Conservation (phyloP, 2,113 vertebrate genomes). For the Dasyornis broadbenti region DNA sequence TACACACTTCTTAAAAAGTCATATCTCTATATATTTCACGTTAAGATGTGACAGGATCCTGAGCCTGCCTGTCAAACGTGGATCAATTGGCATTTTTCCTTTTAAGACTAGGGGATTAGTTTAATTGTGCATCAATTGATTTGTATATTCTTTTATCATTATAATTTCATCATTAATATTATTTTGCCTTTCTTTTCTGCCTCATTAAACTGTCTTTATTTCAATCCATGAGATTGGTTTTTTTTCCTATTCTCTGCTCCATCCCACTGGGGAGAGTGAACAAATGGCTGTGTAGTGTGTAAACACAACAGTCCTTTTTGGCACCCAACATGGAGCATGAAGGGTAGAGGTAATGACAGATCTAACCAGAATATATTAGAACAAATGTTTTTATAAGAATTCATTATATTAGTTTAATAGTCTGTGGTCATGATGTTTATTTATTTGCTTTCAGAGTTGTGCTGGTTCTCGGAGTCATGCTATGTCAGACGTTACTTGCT, state of each 20-base stretch:
- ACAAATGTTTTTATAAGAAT: neutral
- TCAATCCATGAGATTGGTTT: neutral
- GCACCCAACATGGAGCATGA: rapidly evolving
- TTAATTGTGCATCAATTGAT: neutral
- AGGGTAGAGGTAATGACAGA: neutral
- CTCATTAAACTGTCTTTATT: neutral
- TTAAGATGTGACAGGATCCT: neutral
- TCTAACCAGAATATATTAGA: neutral
- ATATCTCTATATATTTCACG: neutral
- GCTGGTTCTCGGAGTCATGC: neutral
- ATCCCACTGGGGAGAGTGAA: neutral
- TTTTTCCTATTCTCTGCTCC: neutral
- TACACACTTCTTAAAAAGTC: neutral
- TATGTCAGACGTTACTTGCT: neutral
- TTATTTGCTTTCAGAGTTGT: neutral
- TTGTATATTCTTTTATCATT: neutral
- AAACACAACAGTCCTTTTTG: neutral
- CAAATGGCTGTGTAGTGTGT: neutral
- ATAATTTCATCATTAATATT: neutral
- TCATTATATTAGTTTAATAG: neutral
- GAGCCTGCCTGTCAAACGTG: neutral
- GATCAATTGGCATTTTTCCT: neutral
- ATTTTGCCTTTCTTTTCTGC: neutral
- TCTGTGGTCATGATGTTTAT: neutral
- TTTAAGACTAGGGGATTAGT: neutral